These are phyloP conservation scores for Tadarida brasiliensis DNA, from an alignment of 2,797 vertebrate species.

Conservation along the genomic window DNA sequence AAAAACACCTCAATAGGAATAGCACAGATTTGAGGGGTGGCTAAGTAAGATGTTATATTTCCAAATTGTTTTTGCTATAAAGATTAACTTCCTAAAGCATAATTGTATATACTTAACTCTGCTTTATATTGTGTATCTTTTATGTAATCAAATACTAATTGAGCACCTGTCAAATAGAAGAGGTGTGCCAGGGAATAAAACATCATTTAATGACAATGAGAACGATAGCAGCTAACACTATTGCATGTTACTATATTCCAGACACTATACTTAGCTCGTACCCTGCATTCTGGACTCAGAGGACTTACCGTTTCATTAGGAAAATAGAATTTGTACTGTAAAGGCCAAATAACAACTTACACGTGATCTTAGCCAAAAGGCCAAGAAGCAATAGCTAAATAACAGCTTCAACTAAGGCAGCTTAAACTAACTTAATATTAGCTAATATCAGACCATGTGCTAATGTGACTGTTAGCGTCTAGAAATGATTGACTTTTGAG, in stretches of 20 bases:
- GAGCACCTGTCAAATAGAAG: not conserved
- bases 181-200: not conserved
- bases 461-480: not conserved
- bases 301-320: not conserved
- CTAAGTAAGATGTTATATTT: not conserved
- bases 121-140: slow-evolving; percentile 10
- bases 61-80: not conserved
- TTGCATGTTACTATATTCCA: not conserved
- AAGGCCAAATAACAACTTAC: not conserved
- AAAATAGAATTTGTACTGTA: not conserved
- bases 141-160: not conserved
- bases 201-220: not conserved
- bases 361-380: no score
- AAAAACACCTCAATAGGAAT: not conserved
- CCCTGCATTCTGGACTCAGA: not conserved
- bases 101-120: not conserved
- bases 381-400: not conserved
- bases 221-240: not conserved
- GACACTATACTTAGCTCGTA: not conserved
- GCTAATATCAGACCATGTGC: not conserved
- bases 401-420: not conserved
- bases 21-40: not conserved
- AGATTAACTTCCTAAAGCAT: slow-evolving; percentile 14
- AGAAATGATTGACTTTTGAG: not conserved
- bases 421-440: not conserved